Evolutionary conservation across 2,888 invertebrate genomes (phyloP).

Genomic region (Lasiommata megera): DNA sequence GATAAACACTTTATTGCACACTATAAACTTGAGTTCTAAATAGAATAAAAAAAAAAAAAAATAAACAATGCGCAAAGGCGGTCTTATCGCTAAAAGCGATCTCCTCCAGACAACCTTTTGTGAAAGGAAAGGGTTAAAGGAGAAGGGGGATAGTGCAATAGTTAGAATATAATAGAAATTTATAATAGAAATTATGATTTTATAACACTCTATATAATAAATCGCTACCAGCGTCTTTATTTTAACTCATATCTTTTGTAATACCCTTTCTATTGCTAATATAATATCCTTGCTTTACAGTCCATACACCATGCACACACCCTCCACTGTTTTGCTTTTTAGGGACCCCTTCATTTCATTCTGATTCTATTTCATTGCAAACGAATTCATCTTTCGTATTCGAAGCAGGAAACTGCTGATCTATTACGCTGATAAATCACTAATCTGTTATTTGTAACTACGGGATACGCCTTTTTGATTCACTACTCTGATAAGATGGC

Average conservation of each 20-base stretch:
- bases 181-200: too few species aligned
- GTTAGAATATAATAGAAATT: too few species aligned
- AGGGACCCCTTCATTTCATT: conserved; percentile 72
- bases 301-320: conserved; percentile 30
- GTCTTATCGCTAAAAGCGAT: too few species aligned
- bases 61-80: too few species aligned
- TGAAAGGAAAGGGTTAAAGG: too few species aligned
- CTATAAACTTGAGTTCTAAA: too few species aligned
- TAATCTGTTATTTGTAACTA: conserved; percentile 63
- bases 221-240: not conserved
- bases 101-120: too few species aligned
- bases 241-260: not conserved
- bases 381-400: conserved; percentile 70
- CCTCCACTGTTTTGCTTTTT: conserved; percentile 58
- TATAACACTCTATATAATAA: too few species aligned
- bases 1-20: too few species aligned
- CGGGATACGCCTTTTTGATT: conserved; percentile 38
- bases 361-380: conserved; percentile 70
- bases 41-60: too few species aligned
- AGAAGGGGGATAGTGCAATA: too few species aligned
- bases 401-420: conserved; percentile 62
- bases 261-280: not conserved
- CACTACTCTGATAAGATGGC: conserved; percentile 16
- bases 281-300: not conserved
- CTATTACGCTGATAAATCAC: conserved; percentile 60